Percentiles rank a stretch among this genome's conserved stretches.
Conservation (phyloP, 2,797 vertebrate species). For the Anas capensis region DNA sequence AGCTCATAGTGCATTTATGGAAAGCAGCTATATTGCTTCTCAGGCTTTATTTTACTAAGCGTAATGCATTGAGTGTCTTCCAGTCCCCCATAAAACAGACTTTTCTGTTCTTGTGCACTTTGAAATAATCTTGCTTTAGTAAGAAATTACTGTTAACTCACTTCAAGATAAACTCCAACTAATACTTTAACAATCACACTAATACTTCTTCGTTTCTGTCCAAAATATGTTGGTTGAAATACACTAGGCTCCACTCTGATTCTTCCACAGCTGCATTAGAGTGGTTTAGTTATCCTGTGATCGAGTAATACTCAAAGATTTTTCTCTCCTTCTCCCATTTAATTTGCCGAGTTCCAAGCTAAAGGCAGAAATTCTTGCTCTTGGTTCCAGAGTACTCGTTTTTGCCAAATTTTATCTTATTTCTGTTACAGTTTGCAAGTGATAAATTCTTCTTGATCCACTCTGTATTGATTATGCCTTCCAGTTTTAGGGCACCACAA, state of each 20-base stretch:
- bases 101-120: neutral
- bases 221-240: neutral
- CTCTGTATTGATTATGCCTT: neutral
- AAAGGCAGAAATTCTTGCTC: neutral
- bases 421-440: neutral
- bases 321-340: neutral
- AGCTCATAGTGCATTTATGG: conserved; percentile 12
- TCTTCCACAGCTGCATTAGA: neutral
- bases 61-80: neutral
- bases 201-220: neutral
- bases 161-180: neutral
- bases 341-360: neutral
- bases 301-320: neutral
- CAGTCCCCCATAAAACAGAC: neutral
- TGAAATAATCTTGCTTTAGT: neutral
- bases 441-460: neutral
- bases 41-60: neutral
- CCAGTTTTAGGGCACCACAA: neutral
- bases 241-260: neutral
- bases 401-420: neutral
- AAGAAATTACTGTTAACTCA: neutral
- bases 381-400: neutral
- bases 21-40: conserved; percentile 10
- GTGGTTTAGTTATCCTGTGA: neutral
- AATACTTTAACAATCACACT: neutral